These are phyloP conservation scores for Allygus modestus DNA, from an alignment of 2,888 invertebrate genomes.

Conservation along the genomic window DNA sequence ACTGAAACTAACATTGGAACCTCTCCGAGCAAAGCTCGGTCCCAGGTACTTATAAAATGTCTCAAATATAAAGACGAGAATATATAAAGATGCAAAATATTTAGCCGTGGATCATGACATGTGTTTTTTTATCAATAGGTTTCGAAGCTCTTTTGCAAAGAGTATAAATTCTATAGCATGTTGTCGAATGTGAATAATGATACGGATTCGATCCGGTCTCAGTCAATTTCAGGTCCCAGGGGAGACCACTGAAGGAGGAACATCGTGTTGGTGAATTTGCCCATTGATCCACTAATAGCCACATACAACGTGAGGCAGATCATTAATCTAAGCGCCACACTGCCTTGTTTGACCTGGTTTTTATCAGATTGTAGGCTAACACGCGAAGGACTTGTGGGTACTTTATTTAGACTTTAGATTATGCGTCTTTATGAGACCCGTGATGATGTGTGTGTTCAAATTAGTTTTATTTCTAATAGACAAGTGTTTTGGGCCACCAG, in stretches of 20 bases:
- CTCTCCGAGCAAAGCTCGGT: too few relatives aligned
- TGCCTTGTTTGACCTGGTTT: constrained; percentile 24
- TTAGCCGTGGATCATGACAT: not conserved
- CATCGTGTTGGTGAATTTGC: not conserved
- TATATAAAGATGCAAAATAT: too few relatives aligned
- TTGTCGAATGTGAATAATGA: not conserved
- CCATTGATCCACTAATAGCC: not conserved
- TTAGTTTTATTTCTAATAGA: too few relatives aligned
- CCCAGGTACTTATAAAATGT: too few relatives aligned
- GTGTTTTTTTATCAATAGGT: not conserved
- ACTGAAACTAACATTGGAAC: too few relatives aligned
- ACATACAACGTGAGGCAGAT: not conserved
- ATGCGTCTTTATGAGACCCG: too few relatives aligned
- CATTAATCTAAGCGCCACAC: not conserved
- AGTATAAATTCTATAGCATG: not conserved
- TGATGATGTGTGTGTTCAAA: too few relatives aligned
- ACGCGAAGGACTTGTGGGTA: not conserved
- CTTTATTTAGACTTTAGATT: not conserved
- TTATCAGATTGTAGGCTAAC: not conserved
- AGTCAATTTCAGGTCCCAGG: not conserved
- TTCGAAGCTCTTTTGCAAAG: not conserved
- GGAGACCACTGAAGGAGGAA: not conserved
- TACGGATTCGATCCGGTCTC: not conserved
- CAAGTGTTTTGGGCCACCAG: too few relatives aligned
- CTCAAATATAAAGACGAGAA: too few relatives aligned